phyloP scores from a whole-genome alignment of 2,888 invertebrate genomes.

The Pilophorus perplexus region DNA sequence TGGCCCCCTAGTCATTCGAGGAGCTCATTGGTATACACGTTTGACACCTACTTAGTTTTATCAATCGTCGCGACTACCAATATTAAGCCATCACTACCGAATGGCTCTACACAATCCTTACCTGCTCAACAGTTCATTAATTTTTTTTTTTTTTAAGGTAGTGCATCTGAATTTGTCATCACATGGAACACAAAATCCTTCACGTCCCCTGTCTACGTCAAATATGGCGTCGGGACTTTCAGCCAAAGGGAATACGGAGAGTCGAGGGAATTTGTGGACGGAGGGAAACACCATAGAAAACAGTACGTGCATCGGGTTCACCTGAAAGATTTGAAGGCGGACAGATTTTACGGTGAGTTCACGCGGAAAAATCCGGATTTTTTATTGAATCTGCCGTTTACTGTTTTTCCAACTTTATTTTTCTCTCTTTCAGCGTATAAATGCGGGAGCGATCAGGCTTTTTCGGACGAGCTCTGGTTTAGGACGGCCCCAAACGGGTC shows the following conservation, averaged over 20 bases:
- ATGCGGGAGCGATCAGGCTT: slow-evolving; percentile 73
- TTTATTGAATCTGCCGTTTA: too few species aligned
- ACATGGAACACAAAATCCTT: slow-evolving; percentile 80
- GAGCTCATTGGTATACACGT: too few species aligned
- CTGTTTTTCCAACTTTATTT: too few species aligned
- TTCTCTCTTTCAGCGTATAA: slow-evolving; percentile 65
- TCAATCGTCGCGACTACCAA: too few species aligned
- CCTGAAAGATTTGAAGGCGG: slow-evolving; percentile 61
- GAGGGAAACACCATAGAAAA: slow-evolving; percentile 61
- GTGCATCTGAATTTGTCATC: slow-evolving; percentile 67
- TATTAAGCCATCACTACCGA: too few species aligned
- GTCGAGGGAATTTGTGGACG: slow-evolving; percentile 68
- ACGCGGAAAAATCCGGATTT: not conserved
- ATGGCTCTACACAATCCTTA: too few species aligned
- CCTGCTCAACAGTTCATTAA: too few species aligned
- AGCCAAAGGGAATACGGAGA: slow-evolving; percentile 56
- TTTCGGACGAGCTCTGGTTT: slow-evolving; percentile 79
- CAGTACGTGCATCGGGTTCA: slow-evolving; percentile 78
- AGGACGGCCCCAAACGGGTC: slow-evolving; percentile 65
- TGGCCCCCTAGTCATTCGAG: too few species aligned
- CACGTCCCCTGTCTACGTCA: slow-evolving; percentile 61
- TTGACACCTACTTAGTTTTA: too few species aligned
- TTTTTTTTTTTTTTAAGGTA: slow-evolving; percentile 56
- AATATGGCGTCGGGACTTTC: slow-evolving; percentile 64
- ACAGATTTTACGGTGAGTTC: slow-evolving; percentile 62